These are phyloP conservation scores for Myotis findleyi DNA, from an alignment of 2,797 vertebrate species.

Conservation along the genomic window DNA sequence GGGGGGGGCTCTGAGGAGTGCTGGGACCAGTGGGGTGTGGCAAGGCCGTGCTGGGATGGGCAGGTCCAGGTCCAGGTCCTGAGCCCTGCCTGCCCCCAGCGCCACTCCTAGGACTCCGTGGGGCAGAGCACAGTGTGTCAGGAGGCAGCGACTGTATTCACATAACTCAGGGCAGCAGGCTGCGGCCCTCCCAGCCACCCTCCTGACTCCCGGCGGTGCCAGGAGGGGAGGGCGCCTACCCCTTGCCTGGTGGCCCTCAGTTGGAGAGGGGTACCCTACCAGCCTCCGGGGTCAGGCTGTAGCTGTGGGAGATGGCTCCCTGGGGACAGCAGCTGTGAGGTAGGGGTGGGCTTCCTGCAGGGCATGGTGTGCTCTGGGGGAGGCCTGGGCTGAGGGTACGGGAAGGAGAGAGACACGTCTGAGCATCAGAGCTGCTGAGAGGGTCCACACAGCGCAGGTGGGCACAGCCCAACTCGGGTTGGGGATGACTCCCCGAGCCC, in stretches of 20 bases:
- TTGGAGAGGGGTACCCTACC: background rate
- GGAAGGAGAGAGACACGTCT: background rate
- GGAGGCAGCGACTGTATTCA: background rate
- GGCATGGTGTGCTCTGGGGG: background rate
- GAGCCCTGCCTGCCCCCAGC: background rate
- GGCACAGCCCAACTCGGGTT: background rate
- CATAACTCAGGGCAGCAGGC: background rate
- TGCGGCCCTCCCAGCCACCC: background rate
- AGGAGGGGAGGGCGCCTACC: background rate
- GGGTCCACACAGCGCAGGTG: background rate
- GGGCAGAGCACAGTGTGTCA: background rate
- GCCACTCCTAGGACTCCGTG: background rate
- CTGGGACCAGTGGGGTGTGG: background rate
- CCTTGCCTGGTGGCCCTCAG: background rate
- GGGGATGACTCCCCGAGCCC: background rate
- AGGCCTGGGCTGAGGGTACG: background rate
- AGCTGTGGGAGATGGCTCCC: background rate
- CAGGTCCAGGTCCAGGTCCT: background rate
- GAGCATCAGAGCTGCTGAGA: background rate
- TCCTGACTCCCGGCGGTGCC: background rate
- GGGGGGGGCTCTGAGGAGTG: background rate
- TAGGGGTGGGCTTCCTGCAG: background rate
- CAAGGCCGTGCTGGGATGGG: background rate
- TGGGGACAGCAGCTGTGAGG: background rate
- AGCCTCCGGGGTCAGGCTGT: background rate